Conservation (phyloP, 2,888 invertebrate genomes). For the Andrena bucephala region DNA sequence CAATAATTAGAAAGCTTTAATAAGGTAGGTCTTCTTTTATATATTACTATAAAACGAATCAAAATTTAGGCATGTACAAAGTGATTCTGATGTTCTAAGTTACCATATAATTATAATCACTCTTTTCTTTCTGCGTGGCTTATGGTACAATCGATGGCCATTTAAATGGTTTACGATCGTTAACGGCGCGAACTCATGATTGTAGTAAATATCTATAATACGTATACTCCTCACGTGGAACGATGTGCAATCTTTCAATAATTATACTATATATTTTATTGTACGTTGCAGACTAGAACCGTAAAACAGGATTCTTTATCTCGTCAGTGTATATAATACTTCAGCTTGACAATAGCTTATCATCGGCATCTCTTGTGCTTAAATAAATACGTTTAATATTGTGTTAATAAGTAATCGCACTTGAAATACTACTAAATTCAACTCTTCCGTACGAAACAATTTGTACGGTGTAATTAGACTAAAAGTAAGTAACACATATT, state of each 20-base stretch:
- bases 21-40: not conserved
- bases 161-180: slow-evolving; percentile 8
- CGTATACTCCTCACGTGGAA: slow-evolving; percentile 18
- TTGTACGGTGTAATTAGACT: slow-evolving; percentile 11
- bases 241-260: slow-evolving; percentile 22
- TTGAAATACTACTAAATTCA: slow-evolving; percentile 43
- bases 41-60: slow-evolving; percentile 17
- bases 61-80: slow-evolving; percentile 16
- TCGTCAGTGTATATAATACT: slow-evolving; percentile 37
- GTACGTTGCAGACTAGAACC: slow-evolving; percentile 47
- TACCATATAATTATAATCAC: slow-evolving; percentile 1
- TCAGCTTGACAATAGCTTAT: slow-evolving; percentile 30
- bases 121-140: not conserved
- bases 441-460: slow-evolving; percentile 29
- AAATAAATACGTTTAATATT: slow-evolving; percentile 32
- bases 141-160: not conserved
- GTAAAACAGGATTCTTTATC: slow-evolving; percentile 36
- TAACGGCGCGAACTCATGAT: not conserved
- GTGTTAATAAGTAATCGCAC: slow-evolving; percentile 36
- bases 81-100: slow-evolving; percentile 4
- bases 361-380: slow-evolving; percentile 12
- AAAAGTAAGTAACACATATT: slow-evolving; percentile 30
- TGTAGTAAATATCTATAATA: slow-evolving; percentile 13
- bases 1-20: slow-evolving; percentile 15
- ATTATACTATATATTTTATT: slow-evolving; percentile 23